Base-by-base conservation (phyloP, 1,140 invertebrate species). In the Drosophila kepulauana region DNA sequence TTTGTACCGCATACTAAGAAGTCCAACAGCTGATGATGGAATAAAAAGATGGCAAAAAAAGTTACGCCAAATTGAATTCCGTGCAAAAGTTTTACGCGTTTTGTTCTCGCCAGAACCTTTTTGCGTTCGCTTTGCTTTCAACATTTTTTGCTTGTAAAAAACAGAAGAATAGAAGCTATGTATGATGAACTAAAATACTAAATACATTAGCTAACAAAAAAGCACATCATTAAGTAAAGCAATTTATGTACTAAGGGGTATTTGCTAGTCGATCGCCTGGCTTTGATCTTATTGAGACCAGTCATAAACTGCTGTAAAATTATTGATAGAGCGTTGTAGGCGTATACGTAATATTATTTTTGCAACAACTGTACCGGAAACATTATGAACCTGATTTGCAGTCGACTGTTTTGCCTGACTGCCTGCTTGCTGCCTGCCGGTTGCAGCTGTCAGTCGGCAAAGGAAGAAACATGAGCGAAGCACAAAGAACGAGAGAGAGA, bases 41-140 rank as follows among this genome's bases (percentile, higher is more conserved):
- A 61, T 38, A 61, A 57, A 35, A 43, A 74, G 67, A 57, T 49
- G 57, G 72, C 52, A 61, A 25, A 52, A 51, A 79, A 86, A 87
- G 82, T 87, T 87, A 69, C 63, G 68, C 61, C 72, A 87, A 87
- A 87, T 87, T 88, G 76, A 87, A 87, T 87, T 87, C 46, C 78
- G 79, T 79, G 69, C 66, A 67, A 67, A 85, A 85, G 68, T 79
- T 72, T 80, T 57, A 43, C 51, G 63, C 51, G 58, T 63, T 59
- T 49, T 54, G 28, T 45, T 35, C 52, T 45, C 58, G n/a, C 49
- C 35, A 49, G n/a, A 49, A 59, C 33, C 59, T 59, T 59, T 67
- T 67, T 38, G 38, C 30, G 56, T 41, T 28, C 28, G 13, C 11
- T 15, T 1, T 1, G 10, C 41, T 38, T 38, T 13, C 10, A 10